Evolutionary conservation across 2,888 invertebrate species (phyloP).

Genomic region (Dolichomitus sp.): DNA sequence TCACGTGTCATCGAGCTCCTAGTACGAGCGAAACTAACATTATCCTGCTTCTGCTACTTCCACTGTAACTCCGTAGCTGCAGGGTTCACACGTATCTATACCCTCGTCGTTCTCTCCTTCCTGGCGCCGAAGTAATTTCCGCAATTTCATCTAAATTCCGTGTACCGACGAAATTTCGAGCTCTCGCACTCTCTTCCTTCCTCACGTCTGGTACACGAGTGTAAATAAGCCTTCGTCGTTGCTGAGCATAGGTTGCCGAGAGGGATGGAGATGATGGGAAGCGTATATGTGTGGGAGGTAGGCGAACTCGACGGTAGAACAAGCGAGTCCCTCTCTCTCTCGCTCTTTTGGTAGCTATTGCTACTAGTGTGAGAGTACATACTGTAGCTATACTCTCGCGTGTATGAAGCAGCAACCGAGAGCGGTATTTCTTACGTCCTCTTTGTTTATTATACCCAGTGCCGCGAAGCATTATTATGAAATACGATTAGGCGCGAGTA

Average conservation of each 20-base stretch:
- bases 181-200: constrained; percentile 60
- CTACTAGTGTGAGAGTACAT: constrained; percentile 54
- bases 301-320: constrained; percentile 31
- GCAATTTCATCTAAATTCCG: constrained; percentile 86
- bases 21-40: constrained; percentile 55
- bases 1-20: constrained; percentile 58
- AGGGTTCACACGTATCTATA: constrained; percentile 30
- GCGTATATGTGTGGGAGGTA: constrained; percentile 16
- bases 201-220: constrained; percentile 55
- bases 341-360: constrained; percentile 43
- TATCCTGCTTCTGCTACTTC: constrained; percentile 37
- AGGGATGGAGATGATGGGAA: constrained; percentile 51
- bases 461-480: constrained; percentile 80
- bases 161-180: constrained; percentile 81
- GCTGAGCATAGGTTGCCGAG: constrained; percentile 51
- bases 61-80: constrained; percentile 47
- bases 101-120: constrained; percentile 39
- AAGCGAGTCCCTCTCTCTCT: constrained; percentile 35
- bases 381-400: constrained; percentile 61
- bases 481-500: constrained; percentile 81
- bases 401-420: constrained; percentile 54
- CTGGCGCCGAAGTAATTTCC: constrained; percentile 82
- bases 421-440: constrained; percentile 83
- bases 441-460: constrained; percentile 80
- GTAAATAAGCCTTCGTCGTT: constrained; percentile 64